Percentiles rank a stretch among this genome's conserved stretches.
These are phyloP conservation scores for Orestias chungarensis DNA, from an alignment of 2,797 vertebrate genomes.

Conservation along the genomic window DNA sequence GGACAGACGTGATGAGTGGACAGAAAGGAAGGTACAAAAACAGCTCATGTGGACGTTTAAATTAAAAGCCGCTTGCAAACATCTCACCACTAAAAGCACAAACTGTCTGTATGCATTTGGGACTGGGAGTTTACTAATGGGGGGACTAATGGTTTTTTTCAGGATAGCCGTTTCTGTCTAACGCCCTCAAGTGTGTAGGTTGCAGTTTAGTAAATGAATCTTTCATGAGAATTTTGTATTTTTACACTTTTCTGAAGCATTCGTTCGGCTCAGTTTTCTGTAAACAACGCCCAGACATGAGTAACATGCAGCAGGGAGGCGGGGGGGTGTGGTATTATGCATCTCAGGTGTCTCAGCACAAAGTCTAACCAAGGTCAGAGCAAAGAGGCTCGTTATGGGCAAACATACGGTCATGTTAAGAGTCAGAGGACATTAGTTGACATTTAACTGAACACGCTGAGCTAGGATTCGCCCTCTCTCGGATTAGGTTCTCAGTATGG, in stretches of 20 bases:
- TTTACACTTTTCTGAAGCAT: slow-evolving; percentile 12
- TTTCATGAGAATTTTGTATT: slow-evolving; percentile 13
- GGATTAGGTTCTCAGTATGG: neutral
- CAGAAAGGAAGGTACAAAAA: slow-evolving; percentile 2
- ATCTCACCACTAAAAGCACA: slow-evolving; percentile 2
- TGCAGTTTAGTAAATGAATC: slow-evolving; percentile 8
- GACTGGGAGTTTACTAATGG: neutral
- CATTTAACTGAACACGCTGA: neutral
- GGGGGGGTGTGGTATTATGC: neutral
- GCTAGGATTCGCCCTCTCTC: neutral
- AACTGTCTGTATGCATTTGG: neutral
- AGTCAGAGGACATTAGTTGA: neutral
- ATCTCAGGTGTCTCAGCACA: slow-evolving; percentile 2
- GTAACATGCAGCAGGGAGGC: neutral
- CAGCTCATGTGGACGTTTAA: neutral
- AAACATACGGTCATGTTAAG: neutral
- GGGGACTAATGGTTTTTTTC: neutral
- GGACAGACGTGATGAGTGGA: slow-evolving; percentile 3
- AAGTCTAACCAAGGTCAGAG: slow-evolving; percentile 23
- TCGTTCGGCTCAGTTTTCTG: slow-evolving; percentile 5
- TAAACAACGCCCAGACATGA: slow-evolving; percentile 1
- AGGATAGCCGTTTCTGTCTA: neutral
- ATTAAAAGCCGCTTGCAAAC: slow-evolving; percentile 7
- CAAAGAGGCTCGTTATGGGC: neutral
- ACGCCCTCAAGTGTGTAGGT: neutral